Evolutionary conservation across 23 tunicate genomes (phyloP).

Genomic region (Trididemnum clinides): DNA sequence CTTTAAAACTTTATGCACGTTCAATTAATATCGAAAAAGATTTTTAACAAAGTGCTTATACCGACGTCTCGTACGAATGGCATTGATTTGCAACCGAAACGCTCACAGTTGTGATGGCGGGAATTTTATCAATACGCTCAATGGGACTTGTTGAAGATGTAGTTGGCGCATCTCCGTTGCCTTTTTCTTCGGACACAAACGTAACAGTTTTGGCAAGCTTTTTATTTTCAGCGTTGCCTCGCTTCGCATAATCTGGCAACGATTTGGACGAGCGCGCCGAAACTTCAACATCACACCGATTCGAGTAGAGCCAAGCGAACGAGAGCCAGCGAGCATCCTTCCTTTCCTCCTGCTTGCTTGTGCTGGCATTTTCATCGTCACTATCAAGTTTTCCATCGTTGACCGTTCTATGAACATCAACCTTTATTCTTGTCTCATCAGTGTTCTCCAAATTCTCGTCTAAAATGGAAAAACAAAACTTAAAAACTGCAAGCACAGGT

Average conservation of each 20-base stretch:
- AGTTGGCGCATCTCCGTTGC: not conserved
- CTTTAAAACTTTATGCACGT: too few relatives aligned
- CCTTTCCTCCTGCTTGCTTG: not conserved
- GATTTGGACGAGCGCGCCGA: not conserved
- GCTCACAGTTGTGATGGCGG: constrained; percentile 11
- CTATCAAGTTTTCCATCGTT: not conserved
- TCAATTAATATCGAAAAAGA: too few relatives aligned
- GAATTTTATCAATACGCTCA: not conserved
- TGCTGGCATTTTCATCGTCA: not conserved
- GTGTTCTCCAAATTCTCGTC: constrained; percentile 25
- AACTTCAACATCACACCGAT: not conserved
- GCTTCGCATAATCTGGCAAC: not conserved
- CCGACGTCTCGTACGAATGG: constrained; percentile 61
- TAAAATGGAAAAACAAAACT: too few relatives aligned
- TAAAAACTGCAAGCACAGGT: too few relatives aligned
- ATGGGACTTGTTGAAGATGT: not conserved
- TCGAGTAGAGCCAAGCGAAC: not conserved
- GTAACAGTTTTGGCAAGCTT: not conserved
- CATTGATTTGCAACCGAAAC: not conserved
- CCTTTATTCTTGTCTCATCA: not conserved
- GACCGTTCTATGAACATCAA: not conserved
- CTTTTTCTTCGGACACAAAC: not conserved
- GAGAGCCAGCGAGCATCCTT: not conserved
- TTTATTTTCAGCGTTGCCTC: not conserved
- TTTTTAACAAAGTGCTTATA: too few relatives aligned